Conservation (phyloP, 2,113 vertebrate species). For the Vidua macroura region DNA sequence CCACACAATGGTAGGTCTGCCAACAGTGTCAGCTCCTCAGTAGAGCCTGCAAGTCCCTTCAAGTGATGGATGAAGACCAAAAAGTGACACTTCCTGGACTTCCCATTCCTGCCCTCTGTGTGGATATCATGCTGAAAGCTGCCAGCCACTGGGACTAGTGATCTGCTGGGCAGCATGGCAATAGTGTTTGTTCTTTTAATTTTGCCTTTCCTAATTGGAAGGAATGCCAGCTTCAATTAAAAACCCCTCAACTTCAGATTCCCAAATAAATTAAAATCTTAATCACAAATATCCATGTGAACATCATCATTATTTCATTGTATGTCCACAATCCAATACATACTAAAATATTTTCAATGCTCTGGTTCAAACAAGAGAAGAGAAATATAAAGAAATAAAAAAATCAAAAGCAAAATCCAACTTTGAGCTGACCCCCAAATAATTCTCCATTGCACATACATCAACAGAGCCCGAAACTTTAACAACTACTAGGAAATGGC, state of each 20-base stretch:
- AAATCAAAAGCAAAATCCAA: not conserved
- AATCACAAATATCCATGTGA: not conserved
- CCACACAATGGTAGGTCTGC: rapidly evolving
- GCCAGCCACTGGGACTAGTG: not conserved
- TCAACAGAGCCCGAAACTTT: not conserved
- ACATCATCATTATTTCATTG: not conserved
- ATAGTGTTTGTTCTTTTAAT: not conserved
- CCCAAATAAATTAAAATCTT: not conserved
- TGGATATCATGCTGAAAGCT: not conserved
- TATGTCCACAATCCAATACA: not conserved
- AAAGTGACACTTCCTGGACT: not conserved
- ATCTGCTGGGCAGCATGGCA: not conserved
- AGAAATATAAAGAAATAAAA: not conserved
- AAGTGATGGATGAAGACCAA: not conserved
- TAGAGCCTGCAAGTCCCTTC: not conserved
- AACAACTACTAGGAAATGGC: not conserved
- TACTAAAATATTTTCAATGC: not conserved
- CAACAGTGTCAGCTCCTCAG: not conserved
- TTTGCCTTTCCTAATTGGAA: not conserved
- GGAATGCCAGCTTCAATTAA: not conserved
- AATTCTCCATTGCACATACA: not conserved
- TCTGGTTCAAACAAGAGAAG: not conserved
- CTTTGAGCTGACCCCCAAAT: not conserved
- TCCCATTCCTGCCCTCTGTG: not conserved
- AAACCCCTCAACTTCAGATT: not conserved